Evolutionary conservation across 2,113 vertebrate genomes (phyloP).

Genomic region (Gulo gulo): DNA sequence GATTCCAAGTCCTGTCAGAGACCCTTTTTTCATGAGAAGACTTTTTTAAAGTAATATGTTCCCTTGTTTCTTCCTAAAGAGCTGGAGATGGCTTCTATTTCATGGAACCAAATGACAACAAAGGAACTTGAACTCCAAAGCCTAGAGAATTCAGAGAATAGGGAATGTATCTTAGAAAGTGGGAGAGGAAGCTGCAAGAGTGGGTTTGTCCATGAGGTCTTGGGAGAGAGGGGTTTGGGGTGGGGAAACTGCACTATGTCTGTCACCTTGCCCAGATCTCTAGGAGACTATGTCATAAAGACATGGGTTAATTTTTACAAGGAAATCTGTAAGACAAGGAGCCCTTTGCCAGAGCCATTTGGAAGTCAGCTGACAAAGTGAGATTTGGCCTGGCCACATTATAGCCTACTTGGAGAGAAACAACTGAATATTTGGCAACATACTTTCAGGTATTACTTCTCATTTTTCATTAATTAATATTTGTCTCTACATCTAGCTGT

Average conservation of each 20-base stretch:
- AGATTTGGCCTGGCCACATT: not conserved
- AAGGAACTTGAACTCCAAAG: not conserved
- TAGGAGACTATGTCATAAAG: not conserved
- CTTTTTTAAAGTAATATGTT: not conserved
- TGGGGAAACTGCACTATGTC: not conserved
- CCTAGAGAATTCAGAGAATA: not conserved
- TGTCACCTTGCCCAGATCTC: not conserved
- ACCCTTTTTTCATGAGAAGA: not conserved
- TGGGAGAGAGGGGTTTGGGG: not conserved
- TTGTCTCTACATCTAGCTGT: not conserved
- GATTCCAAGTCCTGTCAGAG: not conserved
- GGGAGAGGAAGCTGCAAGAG: not conserved
- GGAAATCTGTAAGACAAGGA: not conserved
- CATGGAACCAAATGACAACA: not conserved
- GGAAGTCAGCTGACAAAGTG: not conserved
- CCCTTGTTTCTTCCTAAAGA: not conserved
- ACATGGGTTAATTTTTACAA: not conserved
- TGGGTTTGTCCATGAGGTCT: not conserved
- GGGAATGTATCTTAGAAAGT: not conserved
- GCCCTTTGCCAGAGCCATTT: not conserved
- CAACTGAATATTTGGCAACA: not conserved
- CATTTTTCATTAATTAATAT: not conserved
- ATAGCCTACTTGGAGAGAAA: not conserved
- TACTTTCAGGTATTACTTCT: not conserved
- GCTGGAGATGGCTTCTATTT: not conserved